Evolutionary conservation across 2,888 invertebrate genomes (phyloP).

Genomic region (Tryphoninae sp.): DNA sequence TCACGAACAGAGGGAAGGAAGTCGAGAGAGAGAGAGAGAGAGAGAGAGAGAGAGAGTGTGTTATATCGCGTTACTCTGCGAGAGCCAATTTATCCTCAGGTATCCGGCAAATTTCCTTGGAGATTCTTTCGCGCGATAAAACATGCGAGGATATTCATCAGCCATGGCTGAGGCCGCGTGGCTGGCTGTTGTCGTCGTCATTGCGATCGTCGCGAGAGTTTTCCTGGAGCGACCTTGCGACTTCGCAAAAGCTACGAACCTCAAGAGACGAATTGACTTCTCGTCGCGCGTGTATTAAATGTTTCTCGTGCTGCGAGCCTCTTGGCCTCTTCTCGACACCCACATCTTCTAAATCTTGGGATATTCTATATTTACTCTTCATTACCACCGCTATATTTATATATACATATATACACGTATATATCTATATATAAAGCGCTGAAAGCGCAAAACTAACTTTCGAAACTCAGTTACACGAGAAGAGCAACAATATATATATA

Average conservation of each 20-base stretch:
- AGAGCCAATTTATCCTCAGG: conserved; percentile 12
- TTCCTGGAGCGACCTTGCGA: conserved; percentile 55
- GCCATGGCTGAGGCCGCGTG: conserved; percentile 26
- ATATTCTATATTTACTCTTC: conserved; percentile 53
- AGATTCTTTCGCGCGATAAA: conserved; percentile 35
- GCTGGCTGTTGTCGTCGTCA: conserved; percentile 14
- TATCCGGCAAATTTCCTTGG: conserved; percentile 4
- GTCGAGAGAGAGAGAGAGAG: too few species aligned
- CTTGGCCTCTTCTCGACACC: conserved; percentile 27
- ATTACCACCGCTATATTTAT: background rate
- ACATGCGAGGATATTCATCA: conserved; percentile 35
- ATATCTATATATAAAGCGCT: conserved; percentile 19
- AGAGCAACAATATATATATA: conserved; percentile 19
- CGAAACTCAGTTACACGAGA: conserved; percentile 5
- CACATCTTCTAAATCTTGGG: conserved; percentile 34
- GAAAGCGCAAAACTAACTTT: conserved; percentile 42
- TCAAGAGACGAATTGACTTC: conserved; percentile 58
- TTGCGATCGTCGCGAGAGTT: conserved; percentile 10
- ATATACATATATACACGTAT: background rate
- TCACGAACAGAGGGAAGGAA: too few species aligned
- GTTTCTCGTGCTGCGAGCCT: conserved; percentile 26
- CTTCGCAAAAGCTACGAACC: conserved; percentile 20
- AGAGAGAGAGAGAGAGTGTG: background rate
- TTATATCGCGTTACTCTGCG: background rate
- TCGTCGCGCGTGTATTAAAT: conserved; percentile 53